These are phyloP conservation scores for Dendroctonus ponderosae DNA, from an alignment of 1,140 invertebrate species.

Conservation along the genomic window DNA sequence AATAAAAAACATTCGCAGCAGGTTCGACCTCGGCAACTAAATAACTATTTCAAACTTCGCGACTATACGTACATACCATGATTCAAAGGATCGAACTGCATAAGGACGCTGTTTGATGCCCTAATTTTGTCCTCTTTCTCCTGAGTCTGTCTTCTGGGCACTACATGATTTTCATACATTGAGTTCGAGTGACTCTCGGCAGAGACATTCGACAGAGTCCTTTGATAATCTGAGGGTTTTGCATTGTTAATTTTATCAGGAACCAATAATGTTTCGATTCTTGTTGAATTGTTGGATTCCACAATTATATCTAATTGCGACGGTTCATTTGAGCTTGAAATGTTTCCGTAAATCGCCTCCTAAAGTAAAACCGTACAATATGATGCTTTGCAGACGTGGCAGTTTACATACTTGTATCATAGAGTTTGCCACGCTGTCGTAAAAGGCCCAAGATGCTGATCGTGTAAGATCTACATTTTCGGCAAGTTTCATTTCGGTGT, in stretches of 20 bases:
- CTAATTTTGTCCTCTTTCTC: slow-evolving; percentile 4
- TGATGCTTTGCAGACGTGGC: background rate
- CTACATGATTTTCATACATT: slow-evolving; percentile 26
- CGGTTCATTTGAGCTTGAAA: background rate
- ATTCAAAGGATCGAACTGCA: slow-evolving; percentile 49
- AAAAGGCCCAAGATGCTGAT: slow-evolving; percentile 60
- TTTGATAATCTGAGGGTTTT: background rate
- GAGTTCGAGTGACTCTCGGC: slow-evolving; percentile 20
- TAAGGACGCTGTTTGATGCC: slow-evolving; percentile 46
- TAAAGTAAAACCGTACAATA: slow-evolving; percentile 28
- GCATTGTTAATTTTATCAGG: slow-evolving; percentile 37
- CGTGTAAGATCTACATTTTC: slow-evolving; percentile 46
- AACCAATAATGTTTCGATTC: slow-evolving; percentile 31
- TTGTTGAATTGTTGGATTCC: background rate
- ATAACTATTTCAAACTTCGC: no score
- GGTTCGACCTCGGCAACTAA: no score
- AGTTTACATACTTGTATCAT: background rate
- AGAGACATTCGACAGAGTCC: slow-evolving; percentile 1
- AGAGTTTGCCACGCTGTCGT: slow-evolving; percentile 49
- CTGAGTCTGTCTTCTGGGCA: background rate
- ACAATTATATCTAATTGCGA: no score
- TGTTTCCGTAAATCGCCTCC: slow-evolving; percentile 39
- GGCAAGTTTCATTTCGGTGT: slow-evolving; percentile 31
- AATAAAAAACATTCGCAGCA: no score
- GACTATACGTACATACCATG: no score